Evolutionary conservation across 2,888 invertebrate genomes (phyloP), one percentile per base, ranked within the genome.

Genomic region (Agrotis puta): DNA sequence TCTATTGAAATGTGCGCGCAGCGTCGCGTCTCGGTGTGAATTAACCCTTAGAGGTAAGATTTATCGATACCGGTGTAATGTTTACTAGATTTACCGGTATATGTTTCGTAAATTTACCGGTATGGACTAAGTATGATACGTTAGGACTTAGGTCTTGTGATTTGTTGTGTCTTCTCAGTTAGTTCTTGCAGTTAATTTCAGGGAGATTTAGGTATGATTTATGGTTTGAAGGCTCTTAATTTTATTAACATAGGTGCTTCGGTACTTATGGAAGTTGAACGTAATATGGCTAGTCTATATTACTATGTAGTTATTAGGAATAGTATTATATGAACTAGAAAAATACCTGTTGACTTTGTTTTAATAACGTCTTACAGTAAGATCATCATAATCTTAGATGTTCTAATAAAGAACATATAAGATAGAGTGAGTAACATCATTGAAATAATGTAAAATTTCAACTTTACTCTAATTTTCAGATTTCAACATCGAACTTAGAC

Each of bases 61-160:
- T 84, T 84, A 83, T 82, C 20, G 64, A 43, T 47, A 73, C 56
- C 50, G 54, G 66, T 53, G 13, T 66, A 58, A 64, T 18, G 58
- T 63, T 59, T 62, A 51, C 27, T 74, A 74, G 33, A 64, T 39
- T 20, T 64, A 64, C 24, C 39, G 48, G 63, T 56, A 16, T 20
- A 4, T 20, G 11, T 62, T 48, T 54, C 20, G 57, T 48, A 47
- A 33, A 33, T 33, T 33, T 33, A 33, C 7, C 14, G 22, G n/a
- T 50, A 48, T 33, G 48, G 20, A 47, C 70, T 70, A 68, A 64
- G 54, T 77, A 45, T 81, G 77, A 57, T 48, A 57, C 27, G 61
- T 56, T 68, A 24, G 71, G 61, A 43, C 72, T 82, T 77, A 62
- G 62, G 64, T 50, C 53, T 45, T 33, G 39, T 64, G 72, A 77